These are phyloP conservation scores for Pimephales promelas DNA, from an alignment of 2,113 vertebrate species.

Conservation along the genomic window DNA sequence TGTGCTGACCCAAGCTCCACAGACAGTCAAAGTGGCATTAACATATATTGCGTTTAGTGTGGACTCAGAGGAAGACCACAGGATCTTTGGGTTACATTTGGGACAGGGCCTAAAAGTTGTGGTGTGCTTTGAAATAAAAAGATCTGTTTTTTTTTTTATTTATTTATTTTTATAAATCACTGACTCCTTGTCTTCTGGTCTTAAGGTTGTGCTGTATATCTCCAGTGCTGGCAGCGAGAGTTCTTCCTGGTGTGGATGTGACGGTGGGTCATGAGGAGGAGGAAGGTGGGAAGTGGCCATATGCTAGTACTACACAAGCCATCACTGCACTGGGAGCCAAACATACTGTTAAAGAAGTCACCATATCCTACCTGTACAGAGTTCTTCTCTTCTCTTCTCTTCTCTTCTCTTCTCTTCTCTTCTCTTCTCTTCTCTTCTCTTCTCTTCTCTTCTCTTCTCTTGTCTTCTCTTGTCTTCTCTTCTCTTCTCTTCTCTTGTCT, in stretches of 20 bases:
- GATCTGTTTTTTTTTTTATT: too few relatives aligned
- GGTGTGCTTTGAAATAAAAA: too few relatives aligned
- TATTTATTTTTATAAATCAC: too few relatives aligned
- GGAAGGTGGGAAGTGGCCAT: conserved; percentile 85
- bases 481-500: background rate
- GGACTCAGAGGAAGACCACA: too few relatives aligned
- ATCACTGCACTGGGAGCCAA: conserved; percentile 84
- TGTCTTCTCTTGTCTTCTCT: background rate
- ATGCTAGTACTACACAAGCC: conserved; percentile 79
- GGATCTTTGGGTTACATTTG: too few relatives aligned
- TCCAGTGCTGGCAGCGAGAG: conserved; percentile 83
- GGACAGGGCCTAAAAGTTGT: too few relatives aligned
- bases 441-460: background rate
- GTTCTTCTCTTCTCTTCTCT: conserved; percentile 54
- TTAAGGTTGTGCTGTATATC: conserved; percentile 76
- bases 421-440: conserved; percentile 55
- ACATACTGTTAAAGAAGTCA: conserved; percentile 81
- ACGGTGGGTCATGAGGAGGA: conserved; percentile 87
- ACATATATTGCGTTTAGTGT: too few relatives aligned
- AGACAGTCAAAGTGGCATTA: too few relatives aligned
- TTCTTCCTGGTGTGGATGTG: conserved; percentile 82
- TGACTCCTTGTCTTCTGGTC: background rate
- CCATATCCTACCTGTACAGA: conserved; percentile 78
- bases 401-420: conserved; percentile 53
- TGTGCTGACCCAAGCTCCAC: too few relatives aligned